phyloP scores from a whole-genome alignment of 2,113 vertebrate species.

The Dryoscopus gambensis region DNA sequence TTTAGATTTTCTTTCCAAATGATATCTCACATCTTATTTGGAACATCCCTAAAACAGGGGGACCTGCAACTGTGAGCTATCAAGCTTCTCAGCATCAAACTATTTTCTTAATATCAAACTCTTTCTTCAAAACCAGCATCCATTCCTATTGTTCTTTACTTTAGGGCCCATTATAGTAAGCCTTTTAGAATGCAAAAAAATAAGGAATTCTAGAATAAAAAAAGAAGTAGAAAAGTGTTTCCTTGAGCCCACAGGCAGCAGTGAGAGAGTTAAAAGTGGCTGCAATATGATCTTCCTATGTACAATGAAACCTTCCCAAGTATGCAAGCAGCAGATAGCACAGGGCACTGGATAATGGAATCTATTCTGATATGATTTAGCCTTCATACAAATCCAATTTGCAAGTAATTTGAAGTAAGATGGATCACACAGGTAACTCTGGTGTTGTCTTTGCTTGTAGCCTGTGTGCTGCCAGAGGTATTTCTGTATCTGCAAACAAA shows the following conservation, averaged over 20 bases:
- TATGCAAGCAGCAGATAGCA: not conserved
- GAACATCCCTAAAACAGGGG: not conserved
- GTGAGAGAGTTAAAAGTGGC: not conserved
- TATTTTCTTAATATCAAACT: not conserved
- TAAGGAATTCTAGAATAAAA: not conserved
- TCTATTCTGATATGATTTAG: constrained; percentile 15
- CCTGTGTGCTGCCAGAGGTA: not conserved
- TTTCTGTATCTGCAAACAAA: not conserved
- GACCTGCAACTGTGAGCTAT: not conserved
- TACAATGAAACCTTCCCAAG: not conserved
- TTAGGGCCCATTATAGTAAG: not conserved
- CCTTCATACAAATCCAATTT: constrained; percentile 15
- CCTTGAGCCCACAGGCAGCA: not conserved
- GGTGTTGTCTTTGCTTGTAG: not conserved
- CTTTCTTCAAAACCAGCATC: not conserved
- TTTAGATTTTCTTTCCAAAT: not conserved
- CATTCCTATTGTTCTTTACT: not conserved
- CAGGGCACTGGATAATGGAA: not conserved
- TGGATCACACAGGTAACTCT: not conserved
- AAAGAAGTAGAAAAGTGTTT: not conserved
- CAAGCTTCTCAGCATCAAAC: not conserved
- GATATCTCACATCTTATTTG: not conserved
- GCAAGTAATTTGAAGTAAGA: constrained; percentile 7
- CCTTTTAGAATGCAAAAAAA: not conserved
- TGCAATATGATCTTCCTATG: not conserved